Conservation (phyloP, 2,888 invertebrate genomes). For the Lamellibrachia satsuma region DNA sequence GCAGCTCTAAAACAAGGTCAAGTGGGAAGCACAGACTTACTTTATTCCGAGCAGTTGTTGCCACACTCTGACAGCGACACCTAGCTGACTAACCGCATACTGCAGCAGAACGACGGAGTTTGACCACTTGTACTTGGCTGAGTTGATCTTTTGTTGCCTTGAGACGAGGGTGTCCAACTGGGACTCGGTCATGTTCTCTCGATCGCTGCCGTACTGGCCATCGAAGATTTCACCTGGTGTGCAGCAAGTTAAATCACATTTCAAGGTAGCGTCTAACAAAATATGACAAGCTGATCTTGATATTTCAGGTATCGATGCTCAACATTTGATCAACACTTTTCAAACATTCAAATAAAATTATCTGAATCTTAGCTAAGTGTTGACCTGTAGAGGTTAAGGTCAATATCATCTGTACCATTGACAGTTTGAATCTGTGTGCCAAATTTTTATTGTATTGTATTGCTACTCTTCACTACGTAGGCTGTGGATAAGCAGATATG, state of each 20-base stretch:
- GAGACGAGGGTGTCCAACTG: constrained; percentile 67
- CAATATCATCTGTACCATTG: background rate
- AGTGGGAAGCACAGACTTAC: background rate
- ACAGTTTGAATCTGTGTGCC: background rate
- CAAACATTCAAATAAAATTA: background rate
- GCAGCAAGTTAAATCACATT: constrained; percentile 21
- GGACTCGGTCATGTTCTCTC: constrained; percentile 68
- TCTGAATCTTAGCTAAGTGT: background rate
- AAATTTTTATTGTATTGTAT: background rate
- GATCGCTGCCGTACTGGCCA: constrained; percentile 68
- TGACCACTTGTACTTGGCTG: constrained; percentile 69
- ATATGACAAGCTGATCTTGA: background rate
- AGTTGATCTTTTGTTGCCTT: constrained; percentile 67
- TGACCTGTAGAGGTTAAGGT: background rate
- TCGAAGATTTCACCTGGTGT: constrained; percentile 67
- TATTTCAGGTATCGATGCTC: background rate
- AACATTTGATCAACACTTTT: background rate
- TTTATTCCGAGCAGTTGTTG: constrained; percentile 49
- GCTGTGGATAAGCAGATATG: background rate
- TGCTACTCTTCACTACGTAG: background rate
- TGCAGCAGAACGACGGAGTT: constrained; percentile 67
- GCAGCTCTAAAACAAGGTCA: background rate
- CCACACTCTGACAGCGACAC: constrained; percentile 68
- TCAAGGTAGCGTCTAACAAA: background rate
- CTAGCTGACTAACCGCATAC: constrained; percentile 68